Percentiles rank a stretch among this genome's conserved stretches.
phyloP scores from a whole-genome alignment of 2,113 vertebrate genomes.

The Porphyrio hochstetteri region DNA sequence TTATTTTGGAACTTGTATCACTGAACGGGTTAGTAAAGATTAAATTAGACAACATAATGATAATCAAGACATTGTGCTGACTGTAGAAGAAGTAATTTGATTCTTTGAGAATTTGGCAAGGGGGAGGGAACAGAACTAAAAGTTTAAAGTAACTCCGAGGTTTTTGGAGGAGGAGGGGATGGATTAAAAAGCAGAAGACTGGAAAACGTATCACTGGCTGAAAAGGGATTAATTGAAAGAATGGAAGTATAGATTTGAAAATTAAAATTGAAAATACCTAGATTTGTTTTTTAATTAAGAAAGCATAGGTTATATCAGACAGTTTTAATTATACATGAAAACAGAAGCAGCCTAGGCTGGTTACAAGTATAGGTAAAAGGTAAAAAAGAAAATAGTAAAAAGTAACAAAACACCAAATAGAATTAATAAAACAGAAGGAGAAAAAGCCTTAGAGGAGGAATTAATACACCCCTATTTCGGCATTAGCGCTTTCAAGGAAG shows the following conservation, averaged over 20 bases:
- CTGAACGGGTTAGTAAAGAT: conserved; percentile 59
- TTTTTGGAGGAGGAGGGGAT: not conserved
- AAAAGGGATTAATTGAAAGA: not conserved
- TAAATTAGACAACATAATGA: conserved; percentile 67
- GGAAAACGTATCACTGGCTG: not conserved
- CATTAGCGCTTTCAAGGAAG: conserved; percentile 9
- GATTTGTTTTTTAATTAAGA: not conserved
- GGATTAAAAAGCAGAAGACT: not conserved
- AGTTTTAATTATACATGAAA: not conserved
- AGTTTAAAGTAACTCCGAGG: not conserved
- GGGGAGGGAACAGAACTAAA: not conserved
- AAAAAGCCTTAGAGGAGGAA: conserved; percentile 21
- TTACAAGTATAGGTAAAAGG: not conserved
- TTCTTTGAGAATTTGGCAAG: conserved; percentile 35
- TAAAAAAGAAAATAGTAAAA: not conserved
- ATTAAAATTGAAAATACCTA: not conserved
- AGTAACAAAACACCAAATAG: not conserved
- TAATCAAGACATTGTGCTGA: conserved; percentile 69
- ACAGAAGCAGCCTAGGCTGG: not conserved
- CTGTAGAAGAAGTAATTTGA: conserved; percentile 63
- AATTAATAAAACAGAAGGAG: not conserved
- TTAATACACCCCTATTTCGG: not conserved
- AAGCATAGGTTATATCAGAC: not conserved
- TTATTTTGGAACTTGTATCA: conserved; percentile 46
- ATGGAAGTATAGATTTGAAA: not conserved